phyloP scores from a whole-genome alignment of 2,797 vertebrate species.

The Periophthalmus magnuspinnatus region DNA sequence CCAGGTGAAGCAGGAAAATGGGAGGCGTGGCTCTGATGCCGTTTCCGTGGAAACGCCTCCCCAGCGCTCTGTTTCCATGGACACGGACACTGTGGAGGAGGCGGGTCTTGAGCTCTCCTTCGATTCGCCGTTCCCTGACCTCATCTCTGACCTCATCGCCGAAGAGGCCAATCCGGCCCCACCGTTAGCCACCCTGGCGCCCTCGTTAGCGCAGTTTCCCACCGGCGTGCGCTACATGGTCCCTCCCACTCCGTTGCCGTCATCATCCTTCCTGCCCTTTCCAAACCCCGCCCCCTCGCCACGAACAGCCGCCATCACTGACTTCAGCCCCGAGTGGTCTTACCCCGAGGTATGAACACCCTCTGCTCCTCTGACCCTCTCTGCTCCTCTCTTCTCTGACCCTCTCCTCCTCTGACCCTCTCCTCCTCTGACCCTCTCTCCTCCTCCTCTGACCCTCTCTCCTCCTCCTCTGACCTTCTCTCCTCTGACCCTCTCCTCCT shows the following conservation, averaged over 20 bases:
- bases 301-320: constrained; percentile 79
- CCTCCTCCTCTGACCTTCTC: not conserved
- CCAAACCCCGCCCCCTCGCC: constrained; percentile 49
- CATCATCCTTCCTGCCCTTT: constrained; percentile 68
- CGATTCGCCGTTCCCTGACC: constrained; percentile 85
- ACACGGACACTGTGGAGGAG: constrained; percentile 42
- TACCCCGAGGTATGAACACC: constrained; percentile 82
- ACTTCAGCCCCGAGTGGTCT: constrained; percentile 91
- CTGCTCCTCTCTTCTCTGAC: no score
- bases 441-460: no score
- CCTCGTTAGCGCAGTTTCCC: constrained; percentile 20
- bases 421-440: not conserved
- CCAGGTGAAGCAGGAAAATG: constrained; percentile 65
- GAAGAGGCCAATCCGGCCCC: constrained; percentile 53
- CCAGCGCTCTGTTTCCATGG: constrained; percentile 14
- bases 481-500: no score
- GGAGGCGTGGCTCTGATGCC: constrained; percentile 41
- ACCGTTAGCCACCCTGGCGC: not conserved
- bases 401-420: no score
- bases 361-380: not conserved
- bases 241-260: constrained; percentile 68
- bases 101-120: constrained; percentile 80
- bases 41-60: constrained; percentile 71
- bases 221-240: constrained; percentile 71
- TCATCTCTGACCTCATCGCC: constrained; percentile 84